Evolutionary conservation across 2,797 vertebrate genomes (phyloP), one percentile per base, ranked within the genome.

Genomic region (Enteromius anoplus): DNA sequence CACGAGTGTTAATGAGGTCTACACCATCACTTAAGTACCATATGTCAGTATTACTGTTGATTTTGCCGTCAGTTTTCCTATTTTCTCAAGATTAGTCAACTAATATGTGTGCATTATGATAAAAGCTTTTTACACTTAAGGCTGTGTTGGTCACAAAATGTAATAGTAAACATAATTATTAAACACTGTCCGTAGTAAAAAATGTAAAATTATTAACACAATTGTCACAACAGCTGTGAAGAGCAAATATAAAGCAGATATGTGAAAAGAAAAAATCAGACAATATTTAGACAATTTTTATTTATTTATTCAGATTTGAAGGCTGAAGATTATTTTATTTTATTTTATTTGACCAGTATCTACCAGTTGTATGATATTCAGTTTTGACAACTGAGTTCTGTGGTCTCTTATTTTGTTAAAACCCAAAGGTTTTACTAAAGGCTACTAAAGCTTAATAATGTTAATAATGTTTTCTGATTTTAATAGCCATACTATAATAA

Each of bases 31-130:
- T 65, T n/a, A 26, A 42, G 64, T 26, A 80, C 49, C 65, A 45
- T 80, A 58, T 70, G 62, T 45, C 34, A 55, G 55, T 58, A 23
- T 58, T 15, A 45, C 65, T 80, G 65, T 80, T 80, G 78, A 80
- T 69, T 80, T 80, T 53, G 65, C 34, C 6, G 29, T 55, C 78
- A 14, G 32, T 80, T 80, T 70, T 80, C 49, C 78, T 58, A 37
- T 80, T 80, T 80, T 80, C 14, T 70, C 58, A 80, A 55, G 49
- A 80, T 80, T 88, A 86, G 80, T 83, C 60, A 29, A 29, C 26
- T 83, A 81, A 86, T 82, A 72, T 29, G 81, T 65, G 47, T 83
- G 60, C 80, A 53, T 86, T 86, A 83, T 64, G 68, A 53, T 64
- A 68, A 78, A 66, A 75, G 55, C 42, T 65, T 78, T 45, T 64